Evolutionary conservation across 2,797 vertebrate species (phyloP), one percentile per base, ranked within the genome.

Genomic region (Pangasius larnaudii): DNA sequence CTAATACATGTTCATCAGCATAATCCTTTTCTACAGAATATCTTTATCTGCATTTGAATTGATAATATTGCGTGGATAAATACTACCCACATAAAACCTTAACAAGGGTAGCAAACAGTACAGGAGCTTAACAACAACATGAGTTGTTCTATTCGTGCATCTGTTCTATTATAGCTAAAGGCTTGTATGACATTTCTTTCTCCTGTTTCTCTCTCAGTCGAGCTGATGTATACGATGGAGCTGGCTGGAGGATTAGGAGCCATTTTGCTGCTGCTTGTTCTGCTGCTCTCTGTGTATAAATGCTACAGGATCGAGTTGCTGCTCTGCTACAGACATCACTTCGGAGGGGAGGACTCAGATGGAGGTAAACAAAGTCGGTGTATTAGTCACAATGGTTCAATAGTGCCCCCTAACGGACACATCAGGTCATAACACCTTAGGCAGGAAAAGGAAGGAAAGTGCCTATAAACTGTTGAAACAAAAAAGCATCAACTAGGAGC

Each of bases 251-350:
- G 98, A 5, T 97, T 99, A 91, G 98, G 98, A 93, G 98, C 98
- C 88, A 99, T 99, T 95, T 96, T 99, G 90, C 95, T 99, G 94
- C 96, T 99, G 86, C 97, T 99, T 77, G 96, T 98, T 95, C 98
- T 98, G 92, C 96, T 99, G 95, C 97, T 99, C 93, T 98, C 97
- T 93, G 93, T 99, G 93, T 99, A 99, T 96, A 99, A 99, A 93
- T 99, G 98, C 95, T 99, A 99, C 96, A 98, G 97, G 95, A 99
- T 99, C 89, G 98, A 99, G 95, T 96, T 99, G 92, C 98, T 99
- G 97, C 97, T 99, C 84, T 99, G 98, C 97, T 99, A 99, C 92
- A 96, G 98, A 92, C 98, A 98, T 92, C 96, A 99, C 95, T 99
- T 99, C 93, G 98, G 98, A 95, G 97, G 98, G 72, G 98, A 99